Evolutionary conservation across 2,888 invertebrate species (phyloP).

Genomic region (Suillia variegata): DNA sequence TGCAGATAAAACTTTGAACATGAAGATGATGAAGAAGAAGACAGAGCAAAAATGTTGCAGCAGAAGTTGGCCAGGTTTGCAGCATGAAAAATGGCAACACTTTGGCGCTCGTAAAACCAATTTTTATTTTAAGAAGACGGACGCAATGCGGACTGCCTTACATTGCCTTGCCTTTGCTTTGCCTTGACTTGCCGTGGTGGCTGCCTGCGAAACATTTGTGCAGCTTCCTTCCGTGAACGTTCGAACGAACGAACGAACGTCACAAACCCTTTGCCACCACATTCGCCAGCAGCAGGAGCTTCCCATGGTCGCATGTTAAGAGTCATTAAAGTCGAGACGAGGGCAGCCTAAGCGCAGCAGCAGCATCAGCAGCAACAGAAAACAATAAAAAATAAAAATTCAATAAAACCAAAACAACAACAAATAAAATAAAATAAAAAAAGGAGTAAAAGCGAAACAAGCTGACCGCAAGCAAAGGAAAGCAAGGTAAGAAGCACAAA

Average conservation of each 20-base stretch:
- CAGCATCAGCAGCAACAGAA: too few relatives aligned
- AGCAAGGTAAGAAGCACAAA: slow-evolving; percentile 17
- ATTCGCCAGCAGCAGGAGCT: slow-evolving; percentile 13
- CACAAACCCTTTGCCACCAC: neutral
- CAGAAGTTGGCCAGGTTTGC: slow-evolving; percentile 20
- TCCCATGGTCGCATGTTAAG: slow-evolving; percentile 36
- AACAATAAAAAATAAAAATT: neutral
- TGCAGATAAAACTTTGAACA: slow-evolving; percentile 27
- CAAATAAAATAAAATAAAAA: slow-evolving; percentile 15
- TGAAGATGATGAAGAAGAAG: too few relatives aligned
- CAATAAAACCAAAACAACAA: slow-evolving; percentile 10
- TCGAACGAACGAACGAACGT: too few relatives aligned
- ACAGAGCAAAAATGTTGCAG: neutral
- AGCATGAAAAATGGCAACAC: slow-evolving; percentile 50
- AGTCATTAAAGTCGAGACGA: slow-evolving; percentile 34
- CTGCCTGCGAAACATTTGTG: slow-evolving; percentile 8
- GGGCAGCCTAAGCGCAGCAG: neutral
- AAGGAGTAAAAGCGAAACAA: slow-evolving; percentile 14
- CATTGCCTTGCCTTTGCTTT: too few relatives aligned
- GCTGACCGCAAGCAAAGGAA: slow-evolving; percentile 8
- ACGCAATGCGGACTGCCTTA: too few relatives aligned
- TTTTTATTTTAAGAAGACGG: slow-evolving; percentile 42
- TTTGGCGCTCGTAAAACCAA: slow-evolving; percentile 51
- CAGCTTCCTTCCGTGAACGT: slow-evolving; percentile 9
- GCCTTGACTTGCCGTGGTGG: neutral